Base-by-base conservation (phyloP, 2,113 vertebrate species). In the Climacteris rufus region DNA sequence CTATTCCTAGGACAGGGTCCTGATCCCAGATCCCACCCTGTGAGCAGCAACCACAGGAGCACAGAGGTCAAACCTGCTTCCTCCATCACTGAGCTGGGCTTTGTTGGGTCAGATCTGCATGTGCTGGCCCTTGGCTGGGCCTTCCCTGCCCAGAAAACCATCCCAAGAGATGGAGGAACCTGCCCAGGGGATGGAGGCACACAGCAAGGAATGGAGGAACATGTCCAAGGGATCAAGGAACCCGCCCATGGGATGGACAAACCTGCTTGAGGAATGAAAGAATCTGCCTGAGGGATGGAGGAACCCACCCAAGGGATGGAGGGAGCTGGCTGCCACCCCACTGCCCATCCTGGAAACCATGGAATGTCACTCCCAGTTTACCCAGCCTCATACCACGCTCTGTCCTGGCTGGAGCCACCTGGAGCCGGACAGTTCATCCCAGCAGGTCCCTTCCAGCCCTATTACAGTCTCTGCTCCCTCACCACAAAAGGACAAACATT, bases 311-410 rank as follows among this genome's bases (percentile, higher is more conserved):
- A 56, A 2, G 16, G 22, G 33, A 69, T 15, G 47, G 33, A 68
- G 14, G 20, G 17, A 70, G 14, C 30, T 31, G 6, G n/a, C 40
- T 66, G 56, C 30, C 35, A 56, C 30, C 17, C 21, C 37, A 11
- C 31, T 24, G n/a, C 10, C 61, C 61, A 23, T 22, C 50, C 80
- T 50, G 23, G 60, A 53, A 53, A 28, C 30, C 91, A n/a, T 0
- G 1, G 4, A 56, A 35, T 2, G 0, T 10, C 42, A 4, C 5
- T 4, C 52, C 64, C 0, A 0, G 33, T 28, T 14, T 3, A 37
- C 37, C 45, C 61, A 31, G 35, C 44, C 49, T 22, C 5, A 3
- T 25, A 2, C 30, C 52, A 6, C 49, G 37, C 78, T 77, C 64
- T 31, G 63, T 40, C 66, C 72, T 6, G 31, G n/a, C 42, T 0